These are phyloP conservation scores for Grapholita molesta DNA, from an alignment of 1,140 invertebrate genomes.

Conservation along the genomic window DNA sequence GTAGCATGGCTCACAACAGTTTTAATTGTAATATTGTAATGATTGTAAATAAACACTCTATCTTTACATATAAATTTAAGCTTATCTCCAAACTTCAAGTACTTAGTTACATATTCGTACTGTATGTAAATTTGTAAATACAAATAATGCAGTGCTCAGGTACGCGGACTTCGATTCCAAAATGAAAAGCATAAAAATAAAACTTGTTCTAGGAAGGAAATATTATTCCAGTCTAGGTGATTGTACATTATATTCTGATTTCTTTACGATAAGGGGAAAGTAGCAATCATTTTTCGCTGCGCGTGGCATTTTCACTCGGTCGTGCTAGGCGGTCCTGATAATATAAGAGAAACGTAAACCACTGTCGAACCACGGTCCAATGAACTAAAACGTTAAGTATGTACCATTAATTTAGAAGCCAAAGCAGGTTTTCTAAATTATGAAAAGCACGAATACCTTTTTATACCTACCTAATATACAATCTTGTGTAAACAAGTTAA, in stretches of 20 bases:
- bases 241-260: constrained; percentile 3
- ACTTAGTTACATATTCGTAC: too few species aligned
- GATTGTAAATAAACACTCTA: too few species aligned
- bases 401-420: not conserved
- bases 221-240: not conserved
- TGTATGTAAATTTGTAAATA: too few species aligned
- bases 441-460: too few species aligned
- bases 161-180: not conserved
- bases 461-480: too few species aligned
- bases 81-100: too few species aligned
- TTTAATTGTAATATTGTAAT: too few species aligned
- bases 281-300: constrained; percentile 21
- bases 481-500: too few species aligned
- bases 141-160: too few species aligned
- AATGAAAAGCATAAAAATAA: not conserved
- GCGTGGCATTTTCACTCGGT: constrained; percentile 20
- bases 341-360: constrained; percentile 12
- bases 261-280: constrained; percentile 19
- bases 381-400: not conserved
- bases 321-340: constrained; percentile 17
- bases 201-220: not conserved
- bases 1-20: too few species aligned
- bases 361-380: constrained; percentile 1
- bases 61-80: too few species aligned
- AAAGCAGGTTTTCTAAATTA: too few species aligned